phyloP scores from a whole-genome alignment of 2,888 invertebrate genomes.

The Pyrocoelia pectoralis region DNA sequence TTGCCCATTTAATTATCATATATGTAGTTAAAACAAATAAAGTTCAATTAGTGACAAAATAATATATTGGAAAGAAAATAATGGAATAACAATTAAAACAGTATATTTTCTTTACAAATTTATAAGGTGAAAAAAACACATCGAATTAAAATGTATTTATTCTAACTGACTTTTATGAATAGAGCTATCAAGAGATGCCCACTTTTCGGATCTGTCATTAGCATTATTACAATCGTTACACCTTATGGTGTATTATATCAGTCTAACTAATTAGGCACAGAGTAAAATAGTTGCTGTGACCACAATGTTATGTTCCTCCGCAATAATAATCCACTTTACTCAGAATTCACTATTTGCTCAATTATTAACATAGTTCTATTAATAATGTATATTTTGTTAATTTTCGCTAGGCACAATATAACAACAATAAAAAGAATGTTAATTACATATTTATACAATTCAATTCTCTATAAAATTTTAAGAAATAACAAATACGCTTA shows the following conservation, averaged over 20 bases:
- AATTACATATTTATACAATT: constrained; percentile 16
- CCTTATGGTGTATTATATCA: constrained; percentile 37
- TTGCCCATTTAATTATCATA: too few species aligned
- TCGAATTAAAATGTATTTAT: constrained; percentile 33
- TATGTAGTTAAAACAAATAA: background rate
- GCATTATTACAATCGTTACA: constrained; percentile 43
- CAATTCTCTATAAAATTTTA: constrained; percentile 11
- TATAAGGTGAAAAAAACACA: constrained; percentile 21
- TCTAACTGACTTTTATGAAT: constrained; percentile 54
- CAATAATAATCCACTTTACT: constrained; percentile 7
- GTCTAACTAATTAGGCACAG: constrained; percentile 58
- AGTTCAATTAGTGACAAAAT: background rate
- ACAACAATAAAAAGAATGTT: constrained; percentile 14
- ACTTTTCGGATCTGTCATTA: constrained; percentile 56
- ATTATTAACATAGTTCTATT: background rate
- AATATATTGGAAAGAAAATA: constrained; percentile 8
- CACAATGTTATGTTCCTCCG: constrained; percentile 53
- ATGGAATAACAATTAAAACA: constrained; percentile 1
- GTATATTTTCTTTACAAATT: constrained; percentile 5
- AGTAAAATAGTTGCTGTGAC: constrained; percentile 51
- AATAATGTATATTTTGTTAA: constrained; percentile 7
- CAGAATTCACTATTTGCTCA: constrained; percentile 6
- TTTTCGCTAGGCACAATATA: constrained; percentile 13
- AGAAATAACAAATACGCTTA: constrained; percentile 16
- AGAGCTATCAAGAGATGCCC: constrained; percentile 58